Evolutionary conservation across 2,113 vertebrate species (phyloP), one percentile per base, ranked within the genome.

Genomic region (Myrmophylax atrothorax): DNA sequence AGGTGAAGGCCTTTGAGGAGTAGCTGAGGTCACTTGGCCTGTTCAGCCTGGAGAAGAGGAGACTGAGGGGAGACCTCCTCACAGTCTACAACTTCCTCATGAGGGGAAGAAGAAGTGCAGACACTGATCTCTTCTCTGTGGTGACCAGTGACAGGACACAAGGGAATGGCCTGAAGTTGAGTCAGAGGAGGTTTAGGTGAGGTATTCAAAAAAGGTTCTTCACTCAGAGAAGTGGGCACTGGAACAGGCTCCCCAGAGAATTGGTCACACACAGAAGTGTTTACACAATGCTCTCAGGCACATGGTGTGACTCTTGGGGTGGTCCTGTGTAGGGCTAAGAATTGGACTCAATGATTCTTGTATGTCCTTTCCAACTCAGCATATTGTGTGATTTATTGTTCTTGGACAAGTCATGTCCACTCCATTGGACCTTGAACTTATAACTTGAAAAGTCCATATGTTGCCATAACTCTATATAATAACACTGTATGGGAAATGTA

Each of bases 171-270:
- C 29, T 40, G 24, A 40, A 38, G 13, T 2, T 59, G 8, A 35
- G 52, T 18, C 4, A 26, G 20, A 13, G 4, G 5, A 49, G 19
- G 31, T 22, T 64, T 49, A 3, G 7, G 10, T 6, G 31, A 0
- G 25, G 10, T 56, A 15, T 29, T 0, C 10, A 19, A 8, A 29
- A 29, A 35, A 42, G 5, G 0, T 42, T 72, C 16, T 42, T 42
- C 25, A 50, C 20, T 11, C 20, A 18, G 31, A 56, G 20, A 2
- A 0, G 0, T 56, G 20, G 14, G 11, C 22, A 18, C 31, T 42
- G 14, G 17, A 49, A 58, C 7, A 50, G 24, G 20, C 6, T 66
- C 9, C 14, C 14, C 20, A 50, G 26, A 31, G 26, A 8, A 18
- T 7, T 37, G 25, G 18, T 64, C 42, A 22, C 49, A 63, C 28